Evolutionary conservation across 2,113 vertebrate species (phyloP), one percentile per base, ranked within the genome.

Genomic region (Aldabrachelys gigantea): DNA sequence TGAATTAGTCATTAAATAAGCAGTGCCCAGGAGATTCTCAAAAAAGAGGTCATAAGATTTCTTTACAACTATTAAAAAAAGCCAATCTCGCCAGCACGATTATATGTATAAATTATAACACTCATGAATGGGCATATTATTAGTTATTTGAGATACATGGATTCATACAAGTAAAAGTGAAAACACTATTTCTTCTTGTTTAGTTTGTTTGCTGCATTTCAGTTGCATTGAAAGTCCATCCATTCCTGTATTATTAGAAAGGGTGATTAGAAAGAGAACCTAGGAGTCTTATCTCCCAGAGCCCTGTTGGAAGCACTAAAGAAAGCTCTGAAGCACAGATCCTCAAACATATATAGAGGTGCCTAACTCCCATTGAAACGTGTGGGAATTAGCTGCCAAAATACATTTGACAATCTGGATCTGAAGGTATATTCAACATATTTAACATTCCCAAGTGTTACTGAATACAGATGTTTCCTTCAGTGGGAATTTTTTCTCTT

Each of bases 351-450:
- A 69, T 38, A 38, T 22, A n/a, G 35, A n/a, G 17, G 35, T 69
- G 35, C 9, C 35, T 69, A 69, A 69, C 35, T 69, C 35, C 19
- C 4, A 21, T 10, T 38, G 65, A 69, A 69, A 69, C 9, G 19
- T 19, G 35, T 21, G 17, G 35, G 19, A 69, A 69, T 69, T 69
- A 38, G 65, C 17, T 69, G 35, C 35, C 10, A 8, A 38, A 38
- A 17, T 38, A 69, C 35, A 19, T n/a, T 69, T 69, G 35, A 69
- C 16, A 69, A 19, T 69, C 65, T 69, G 79, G 59, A n/a, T 92
- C 94, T 92, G 49, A 93, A 86, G 95, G 95, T 93, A 65, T 89
- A 86, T 92, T 93, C 85, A 21, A 38, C 31, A 35, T 69, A 69
- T 69, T 65, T 69, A 69, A 69, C 65, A 38, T 69, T 38, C 65